Base-by-base conservation (phyloP, 2,113 vertebrate genomes). In the Grammomys surdaster region DNA sequence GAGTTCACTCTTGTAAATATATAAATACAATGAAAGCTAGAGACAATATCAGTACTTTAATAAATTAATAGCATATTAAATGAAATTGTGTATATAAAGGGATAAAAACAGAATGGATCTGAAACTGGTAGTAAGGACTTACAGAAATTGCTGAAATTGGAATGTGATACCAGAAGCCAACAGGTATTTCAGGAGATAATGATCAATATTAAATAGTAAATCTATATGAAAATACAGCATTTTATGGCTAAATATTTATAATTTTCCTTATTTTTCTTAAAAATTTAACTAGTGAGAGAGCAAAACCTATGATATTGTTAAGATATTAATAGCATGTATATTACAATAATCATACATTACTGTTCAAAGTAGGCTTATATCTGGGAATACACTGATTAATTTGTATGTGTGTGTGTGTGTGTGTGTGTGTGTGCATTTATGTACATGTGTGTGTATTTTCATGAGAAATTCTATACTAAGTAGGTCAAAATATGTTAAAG, bases 321-420 rank as follows among this genome's bases (percentile, higher is more conserved):
- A 82, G 16, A 78, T 26, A 31, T n/a, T 43, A 24, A 46, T 43
- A 95, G 10, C 10, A 76, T 17, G 4, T 14, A n/a, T 14, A 31
- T 70, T 24, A 22, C 19, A 70, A 33, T 67, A 58, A 4, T 17
- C 26, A 54, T 13, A 89, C 16, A 58, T 24, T 10, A 70, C 36
- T 51, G 0, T n/a, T 56, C 28, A 31, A 9, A 1, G 1, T 3
- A 56, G 11, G 0, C 1, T 24, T 31, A 4, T 26, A 63, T 63
- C 51, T 89, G 16, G 8, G 51, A 73, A 58, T 26, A 12, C 19
- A 0, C 1, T 9, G 0, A 6, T 5, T 0, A 10, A 13, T 77
- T 36, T 36, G 19, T 56, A 2, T n/a, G 70, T n/a, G 17, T 69
- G 31, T 33, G 67, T 69, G 10, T 40, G 40, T 40, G 40, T 40